A percentile compares a stretch with the other conserved stretches of the same genome.
phyloP scores from a whole-genome alignment of 2,888 invertebrate species.

The Ormyrus labotus region DNA sequence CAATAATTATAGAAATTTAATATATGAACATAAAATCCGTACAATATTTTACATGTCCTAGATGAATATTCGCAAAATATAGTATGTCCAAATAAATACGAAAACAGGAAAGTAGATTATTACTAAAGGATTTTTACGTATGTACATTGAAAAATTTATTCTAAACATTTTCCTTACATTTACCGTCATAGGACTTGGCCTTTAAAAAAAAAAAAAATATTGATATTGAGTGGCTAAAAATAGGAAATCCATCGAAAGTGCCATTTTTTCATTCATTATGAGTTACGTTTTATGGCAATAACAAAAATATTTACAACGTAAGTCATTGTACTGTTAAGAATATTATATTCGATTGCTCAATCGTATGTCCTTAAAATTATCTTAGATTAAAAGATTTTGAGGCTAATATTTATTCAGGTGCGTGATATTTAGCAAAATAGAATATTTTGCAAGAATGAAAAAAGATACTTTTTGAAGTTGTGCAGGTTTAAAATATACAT shows the following conservation, averaged over 20 bases:
- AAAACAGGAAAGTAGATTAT: conserved; percentile 16
- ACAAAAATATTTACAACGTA: too few species aligned
- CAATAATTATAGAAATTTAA: conserved; percentile 27
- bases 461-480: background rate
- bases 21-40: conserved; percentile 27
- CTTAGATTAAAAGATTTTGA: background rate
- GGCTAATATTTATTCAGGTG: background rate
- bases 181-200: conserved; percentile 13
- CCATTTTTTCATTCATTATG: background rate
- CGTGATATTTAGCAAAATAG: too few species aligned
- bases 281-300: too few species aligned
- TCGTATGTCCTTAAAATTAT: too few species aligned
- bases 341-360: background rate
- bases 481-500: background rate
- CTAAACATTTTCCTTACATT: conserved; percentile 10
- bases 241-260: conserved; percentile 28
- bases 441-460: too few species aligned
- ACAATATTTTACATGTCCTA: conserved; percentile 33
- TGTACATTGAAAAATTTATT: conserved; percentile 15
- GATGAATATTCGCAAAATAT: conserved; percentile 12
- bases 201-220: conserved; percentile 15
- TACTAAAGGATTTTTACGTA: background rate
- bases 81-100: conserved; percentile 1
- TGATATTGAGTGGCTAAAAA: conserved; percentile 44
- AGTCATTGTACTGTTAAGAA: background rate